A percentile compares a stretch with the other conserved stretches of the same genome.
Conservation (phyloP, 37 sponge, comb jelly and placozoan species). For the Mnemiopsis leidyi region DNA sequence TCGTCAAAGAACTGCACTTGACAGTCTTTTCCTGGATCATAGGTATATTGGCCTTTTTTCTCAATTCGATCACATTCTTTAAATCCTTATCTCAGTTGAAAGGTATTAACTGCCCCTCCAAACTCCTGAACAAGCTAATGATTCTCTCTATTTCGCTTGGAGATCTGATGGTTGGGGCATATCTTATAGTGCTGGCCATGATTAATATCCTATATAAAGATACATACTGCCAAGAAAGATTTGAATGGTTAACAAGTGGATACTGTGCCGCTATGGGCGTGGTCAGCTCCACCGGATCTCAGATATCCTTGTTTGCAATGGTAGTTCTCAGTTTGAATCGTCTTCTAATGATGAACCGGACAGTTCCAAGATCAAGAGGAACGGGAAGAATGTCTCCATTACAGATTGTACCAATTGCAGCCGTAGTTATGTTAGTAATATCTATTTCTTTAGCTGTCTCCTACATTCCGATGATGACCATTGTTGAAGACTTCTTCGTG, state of each 20-base stretch:
- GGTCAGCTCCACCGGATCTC: neutral
- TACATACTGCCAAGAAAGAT: neutral
- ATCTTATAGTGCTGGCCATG: neutral
- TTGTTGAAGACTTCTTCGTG: neutral
- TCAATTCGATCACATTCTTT: neutral
- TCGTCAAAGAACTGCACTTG: neutral
- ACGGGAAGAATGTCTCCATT: neutral
- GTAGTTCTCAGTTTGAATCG: neutral
- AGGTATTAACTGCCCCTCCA: neutral
- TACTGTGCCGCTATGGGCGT: slow-evolving; percentile 18
- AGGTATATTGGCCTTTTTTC: neutral
- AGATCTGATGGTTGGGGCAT: neutral
- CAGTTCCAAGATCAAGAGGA: neutral
- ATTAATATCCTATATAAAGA: neutral
- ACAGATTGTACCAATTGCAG: neutral
- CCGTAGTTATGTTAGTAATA: neutral
- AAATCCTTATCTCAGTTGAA: neutral
- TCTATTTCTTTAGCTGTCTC: neutral
- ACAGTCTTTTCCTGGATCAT: neutral
- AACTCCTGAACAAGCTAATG: neutral
- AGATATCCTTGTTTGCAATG: slow-evolving; percentile 9
- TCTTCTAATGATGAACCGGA: neutral
- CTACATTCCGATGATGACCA: neutral
- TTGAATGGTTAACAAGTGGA: neutral
- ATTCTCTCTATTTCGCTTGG: neutral